Percentiles rank a stretch among this genome's conserved stretches.
Evolutionary conservation across 2,113 vertebrate genomes (phyloP).

Genomic region (Calcarius ornatus): DNA sequence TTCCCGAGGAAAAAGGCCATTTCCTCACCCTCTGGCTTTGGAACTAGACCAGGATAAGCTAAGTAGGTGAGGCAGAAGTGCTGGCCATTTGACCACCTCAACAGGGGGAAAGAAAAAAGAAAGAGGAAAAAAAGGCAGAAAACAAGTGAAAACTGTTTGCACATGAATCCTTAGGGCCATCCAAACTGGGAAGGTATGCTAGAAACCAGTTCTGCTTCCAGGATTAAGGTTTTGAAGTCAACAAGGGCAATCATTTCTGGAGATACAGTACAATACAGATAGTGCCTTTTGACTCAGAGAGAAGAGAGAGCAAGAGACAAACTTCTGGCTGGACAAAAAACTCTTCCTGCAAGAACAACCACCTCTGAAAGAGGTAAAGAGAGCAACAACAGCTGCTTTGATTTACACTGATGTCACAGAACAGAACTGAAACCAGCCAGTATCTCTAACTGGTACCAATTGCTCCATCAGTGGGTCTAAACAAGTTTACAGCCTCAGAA

Average conservation of each 20-base stretch:
- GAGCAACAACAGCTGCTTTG: neutral
- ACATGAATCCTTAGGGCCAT: neutral
- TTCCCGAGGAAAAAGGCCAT: neutral
- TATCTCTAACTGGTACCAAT: neutral
- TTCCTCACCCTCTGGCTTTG: neutral
- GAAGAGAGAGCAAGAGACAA: neutral
- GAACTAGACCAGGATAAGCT: neutral
- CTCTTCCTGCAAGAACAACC: neutral
- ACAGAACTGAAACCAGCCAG: neutral
- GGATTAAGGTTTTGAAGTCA: neutral
- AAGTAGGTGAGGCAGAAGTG: neutral
- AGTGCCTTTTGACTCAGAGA: neutral
- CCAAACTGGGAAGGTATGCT: neutral
- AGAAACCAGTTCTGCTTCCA: neutral
- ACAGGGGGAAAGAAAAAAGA: rapidly evolving
- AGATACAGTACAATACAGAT: neutral
- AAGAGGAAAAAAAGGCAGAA: rapidly evolving
- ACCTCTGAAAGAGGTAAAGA: neutral
- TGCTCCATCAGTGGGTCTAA: neutral
- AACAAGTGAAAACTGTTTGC: neutral
- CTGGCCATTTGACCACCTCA: neutral
- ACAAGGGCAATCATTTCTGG: neutral
- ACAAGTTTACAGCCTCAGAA: neutral
- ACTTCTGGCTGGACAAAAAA: neutral
- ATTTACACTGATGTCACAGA: neutral